Evolutionary conservation across 1,140 invertebrate genomes (phyloP).

Genomic region (Mesaphorura yosii): DNA sequence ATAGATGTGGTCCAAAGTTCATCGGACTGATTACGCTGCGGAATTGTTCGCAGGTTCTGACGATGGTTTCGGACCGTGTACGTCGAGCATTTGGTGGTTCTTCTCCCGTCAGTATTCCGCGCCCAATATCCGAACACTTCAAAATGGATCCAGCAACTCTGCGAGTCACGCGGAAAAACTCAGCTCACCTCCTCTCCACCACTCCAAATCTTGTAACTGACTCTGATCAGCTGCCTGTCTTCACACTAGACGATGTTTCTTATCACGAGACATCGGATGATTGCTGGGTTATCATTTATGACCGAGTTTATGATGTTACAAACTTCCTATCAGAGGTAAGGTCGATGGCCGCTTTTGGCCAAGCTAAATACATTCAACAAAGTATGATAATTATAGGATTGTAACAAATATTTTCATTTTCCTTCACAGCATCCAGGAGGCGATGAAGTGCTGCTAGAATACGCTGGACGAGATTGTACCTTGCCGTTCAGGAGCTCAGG

Average conservation of each 20-base stretch:
- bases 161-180: neutral
- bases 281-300: conserved; percentile 48
- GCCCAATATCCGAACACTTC: neutral
- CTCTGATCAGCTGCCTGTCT: conserved; percentile 27
- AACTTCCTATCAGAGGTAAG: conserved; percentile 45
- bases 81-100: conserved; percentile 1
- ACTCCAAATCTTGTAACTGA: neutral
- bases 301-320: conserved; percentile 50
- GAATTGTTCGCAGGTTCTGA: conserved; percentile 12
- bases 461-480: conserved; percentile 75
- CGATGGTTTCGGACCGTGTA: conserved; percentile 9
- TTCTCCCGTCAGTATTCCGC: neutral
- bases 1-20: too few relatives aligned
- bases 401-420: conserved; percentile 19
- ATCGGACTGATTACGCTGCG: too few relatives aligned
- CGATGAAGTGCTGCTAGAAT: conserved; percentile 66
- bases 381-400: neutral
- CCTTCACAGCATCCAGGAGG: conserved; percentile 67
- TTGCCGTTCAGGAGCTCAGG: conserved; percentile 68
- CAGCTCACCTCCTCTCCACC: neutral
- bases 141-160: neutral
- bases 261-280: conserved; percentile 42
- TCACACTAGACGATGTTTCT: conserved; percentile 41
- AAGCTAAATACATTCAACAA: neutral
- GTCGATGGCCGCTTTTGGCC: neutral